phyloP scores from a whole-genome alignment of 2,113 vertebrate genomes.

The Gambusia holbrooki region DNA sequence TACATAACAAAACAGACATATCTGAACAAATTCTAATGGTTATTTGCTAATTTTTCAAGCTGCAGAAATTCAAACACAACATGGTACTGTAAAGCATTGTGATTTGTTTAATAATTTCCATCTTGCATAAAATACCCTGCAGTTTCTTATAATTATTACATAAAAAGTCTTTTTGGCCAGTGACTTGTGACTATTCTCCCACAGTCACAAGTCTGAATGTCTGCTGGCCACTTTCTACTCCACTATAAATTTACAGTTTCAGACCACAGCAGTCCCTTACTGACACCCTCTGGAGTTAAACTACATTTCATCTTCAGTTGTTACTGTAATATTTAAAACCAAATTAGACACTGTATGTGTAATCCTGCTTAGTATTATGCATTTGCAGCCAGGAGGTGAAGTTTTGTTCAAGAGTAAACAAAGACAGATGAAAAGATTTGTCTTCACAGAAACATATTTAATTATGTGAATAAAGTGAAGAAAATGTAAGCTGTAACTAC shows the following conservation, averaged over 20 bases:
- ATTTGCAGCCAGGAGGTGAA: no score
- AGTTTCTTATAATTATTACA: slow-evolving; percentile 17
- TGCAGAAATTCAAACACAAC: neutral
- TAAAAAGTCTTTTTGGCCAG: neutral
- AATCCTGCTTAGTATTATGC: no score
- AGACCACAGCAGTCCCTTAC: neutral
- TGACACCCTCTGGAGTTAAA: neutral
- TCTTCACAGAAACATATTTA: no score
- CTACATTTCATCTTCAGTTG: no score
- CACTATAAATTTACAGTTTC: neutral
- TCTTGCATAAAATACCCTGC: slow-evolving; percentile 11
- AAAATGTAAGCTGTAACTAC: no score
- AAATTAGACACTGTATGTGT: no score
- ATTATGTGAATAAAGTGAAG: no score
- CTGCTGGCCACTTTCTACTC: neutral
- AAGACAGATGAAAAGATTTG: no score
- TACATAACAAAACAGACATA: no score
- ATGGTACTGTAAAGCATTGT: neutral
- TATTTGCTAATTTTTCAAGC: neutral
- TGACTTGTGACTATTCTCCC: slow-evolving; percentile 34
- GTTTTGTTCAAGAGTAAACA: no score
- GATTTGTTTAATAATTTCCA: neutral
- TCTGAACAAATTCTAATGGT: no score
- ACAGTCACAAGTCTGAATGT: slow-evolving; percentile 19
- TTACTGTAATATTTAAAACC: no score